Base-by-base conservation (phyloP, 1,140 invertebrate genomes). In the Amyelois transitella region DNA sequence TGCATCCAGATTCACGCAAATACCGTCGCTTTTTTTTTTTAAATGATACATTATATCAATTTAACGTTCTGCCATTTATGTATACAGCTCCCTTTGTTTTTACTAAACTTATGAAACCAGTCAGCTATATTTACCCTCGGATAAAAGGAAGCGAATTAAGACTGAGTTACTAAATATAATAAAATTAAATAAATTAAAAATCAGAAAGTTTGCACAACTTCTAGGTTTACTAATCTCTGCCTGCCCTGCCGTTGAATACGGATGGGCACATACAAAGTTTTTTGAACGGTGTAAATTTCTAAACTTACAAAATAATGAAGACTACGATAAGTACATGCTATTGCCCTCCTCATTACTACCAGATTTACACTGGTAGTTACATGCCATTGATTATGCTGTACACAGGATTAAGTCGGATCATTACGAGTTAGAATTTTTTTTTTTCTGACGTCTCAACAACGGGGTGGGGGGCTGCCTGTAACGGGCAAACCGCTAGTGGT, bases 391-490 rank as follows among this genome's bases (percentile, higher is more conserved):
- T n/a, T n/a, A n/a, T n/a, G n/a, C n/a, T 5, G 19, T 18, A 17
- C 21, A 22, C 24, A 22, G 18, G 10, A 38, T 38, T 5, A 56
- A 50, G 21, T 28, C 2, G 53, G 48, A 1, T n/a, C 10, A 6
- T n/a, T 44, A 48, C 19, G 17, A 21, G 7, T 6, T 47, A 12
- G 55, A 51, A 50, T n/a, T n/a, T n/a, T n/a, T 51, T 56, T 25
- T 58, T 51, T 17, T 24, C 49, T 10, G 55, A 58, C 17, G 55
- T 49, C 38, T 58, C 55, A 45, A 58, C 18, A 24, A 53, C 56
- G 20, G 56, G 56, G 18, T 58, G 56, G 51, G 56, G 56, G 19
- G 50, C 50, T 2, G 56, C 51, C 0, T 58, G 56, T 32, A 50
- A 50, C 6, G 32, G 32, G 1, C 18, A 53, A 24, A 58, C 44